phyloP scores from a whole-genome alignment of 2,113 vertebrate genomes.

The Coptodon rendalli region DNA sequence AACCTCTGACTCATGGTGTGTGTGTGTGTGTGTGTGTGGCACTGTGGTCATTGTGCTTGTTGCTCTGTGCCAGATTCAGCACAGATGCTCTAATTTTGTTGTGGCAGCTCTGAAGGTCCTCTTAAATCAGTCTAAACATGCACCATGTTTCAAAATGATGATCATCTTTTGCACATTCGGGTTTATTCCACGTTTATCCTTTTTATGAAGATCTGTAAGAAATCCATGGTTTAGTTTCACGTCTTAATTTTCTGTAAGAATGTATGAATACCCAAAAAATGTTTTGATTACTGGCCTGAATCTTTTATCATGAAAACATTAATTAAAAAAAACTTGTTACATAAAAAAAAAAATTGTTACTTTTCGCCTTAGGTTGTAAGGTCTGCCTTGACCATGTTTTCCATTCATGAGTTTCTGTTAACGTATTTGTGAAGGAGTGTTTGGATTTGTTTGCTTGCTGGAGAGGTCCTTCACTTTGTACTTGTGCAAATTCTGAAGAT shows the following conservation, averaged over 20 bases:
- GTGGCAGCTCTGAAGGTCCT: not conserved
- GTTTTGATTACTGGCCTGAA: not conserved
- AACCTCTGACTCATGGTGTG: not conserved
- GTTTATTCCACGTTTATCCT: not conserved
- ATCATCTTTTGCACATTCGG: accelerated
- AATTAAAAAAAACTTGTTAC: not conserved
- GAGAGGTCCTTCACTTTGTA: not conserved
- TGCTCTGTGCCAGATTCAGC: not conserved
- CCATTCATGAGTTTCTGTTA: not conserved
- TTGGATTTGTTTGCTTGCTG: not conserved
- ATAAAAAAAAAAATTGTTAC: not conserved
- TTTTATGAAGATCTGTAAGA: not conserved
- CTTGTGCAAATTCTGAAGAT: not conserved
- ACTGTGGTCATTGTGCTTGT: not conserved
- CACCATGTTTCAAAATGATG: not conserved
- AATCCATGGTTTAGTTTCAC: not conserved
- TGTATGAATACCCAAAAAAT: not conserved
- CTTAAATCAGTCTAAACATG: not conserved
- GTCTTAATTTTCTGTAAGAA: not conserved
- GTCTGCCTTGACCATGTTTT: not conserved
- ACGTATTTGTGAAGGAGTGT: not conserved
- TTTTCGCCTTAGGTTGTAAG: not conserved
- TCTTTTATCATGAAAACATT: not conserved
- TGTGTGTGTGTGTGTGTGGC: not conserved
- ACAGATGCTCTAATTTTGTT: not conserved